Base-by-base conservation (phyloP, 2,113 vertebrate genomes). In the Prunella fulvescens region DNA sequence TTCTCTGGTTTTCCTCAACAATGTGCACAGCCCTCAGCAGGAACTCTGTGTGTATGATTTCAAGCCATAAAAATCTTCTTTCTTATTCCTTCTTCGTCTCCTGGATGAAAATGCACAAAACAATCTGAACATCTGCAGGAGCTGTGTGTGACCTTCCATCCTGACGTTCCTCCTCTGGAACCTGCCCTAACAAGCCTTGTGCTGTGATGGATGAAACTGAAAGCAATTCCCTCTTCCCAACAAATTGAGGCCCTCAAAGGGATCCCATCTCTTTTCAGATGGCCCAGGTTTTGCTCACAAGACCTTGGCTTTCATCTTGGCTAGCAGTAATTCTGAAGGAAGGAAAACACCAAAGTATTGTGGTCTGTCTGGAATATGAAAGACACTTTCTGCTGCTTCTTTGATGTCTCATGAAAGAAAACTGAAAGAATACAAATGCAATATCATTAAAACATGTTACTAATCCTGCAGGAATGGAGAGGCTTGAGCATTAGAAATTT, bases 281-380 rank as follows among this genome's bases (percentile, higher is more conserved):
- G 53, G 70, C 79, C 91, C 57, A 71, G 83, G 84, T 90, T 96
- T 82, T 80, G 51, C 70, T 93, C 97, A 83, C 15, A 67, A 92
- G 71, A 81, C 82, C 70, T 81, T 33, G 67, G 73, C 96, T 98
- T 97, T 98, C 87, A 97, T 97, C 92, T 94, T 72, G 65, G 78
- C 62, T 56, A 85, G 80, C 22, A 48, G 33, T 25, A 71, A 96
- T 92, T 93, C 94, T 35, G 42, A 80, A 88, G 86, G 65, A 91
- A 84, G 35, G 89, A 95, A 97, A 84, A 56, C 74, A 90, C 86
- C 40, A 5, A 81, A 81, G 25, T 84, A 91, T 81, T 92, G 83
- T 64, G 53, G 39, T 39, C 19, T 54, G 18, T 84, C 83, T 92
- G 31, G 64, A 94, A 91, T 85, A 77, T 51, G 87, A 97, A 92